These are phyloP conservation scores for Brachypodius melanocephalos DNA, from an alignment of 2,113 vertebrate species.

Conservation along the genomic window DNA sequence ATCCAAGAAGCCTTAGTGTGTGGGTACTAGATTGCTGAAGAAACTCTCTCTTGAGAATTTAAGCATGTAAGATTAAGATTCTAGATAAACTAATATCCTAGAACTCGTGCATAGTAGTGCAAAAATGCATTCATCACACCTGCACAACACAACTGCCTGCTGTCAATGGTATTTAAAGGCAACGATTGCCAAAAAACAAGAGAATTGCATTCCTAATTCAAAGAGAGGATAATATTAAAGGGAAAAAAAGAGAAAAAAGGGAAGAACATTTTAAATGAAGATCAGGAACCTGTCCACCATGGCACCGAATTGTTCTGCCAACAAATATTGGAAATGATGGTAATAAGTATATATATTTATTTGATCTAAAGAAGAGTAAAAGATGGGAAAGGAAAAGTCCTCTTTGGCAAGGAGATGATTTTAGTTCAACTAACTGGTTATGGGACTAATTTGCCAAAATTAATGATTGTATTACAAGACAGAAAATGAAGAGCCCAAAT, in stretches of 20 bases:
- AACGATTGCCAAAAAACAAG: not conserved
- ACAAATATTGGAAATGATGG: not conserved
- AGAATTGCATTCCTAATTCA: not conserved
- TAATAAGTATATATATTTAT: not conserved
- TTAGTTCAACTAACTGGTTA: not conserved
- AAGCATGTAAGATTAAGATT: not conserved
- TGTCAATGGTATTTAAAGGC: not conserved
- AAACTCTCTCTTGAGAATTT: not conserved
- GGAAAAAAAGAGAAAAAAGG: accelerated
- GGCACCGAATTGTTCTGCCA: not conserved
- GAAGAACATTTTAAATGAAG: not conserved
- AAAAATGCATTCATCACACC: not conserved
- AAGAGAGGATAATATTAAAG: not conserved
- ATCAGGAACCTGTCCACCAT: not conserved
- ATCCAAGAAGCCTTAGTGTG: not conserved
- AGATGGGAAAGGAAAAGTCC: not conserved
- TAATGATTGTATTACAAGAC: not conserved
- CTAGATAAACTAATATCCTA: not conserved
- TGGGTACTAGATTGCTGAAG: not conserved
- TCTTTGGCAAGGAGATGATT: not conserved
- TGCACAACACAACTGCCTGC: not conserved
- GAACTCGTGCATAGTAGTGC: not conserved
- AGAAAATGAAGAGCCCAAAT: not conserved
- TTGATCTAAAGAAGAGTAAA: not conserved
- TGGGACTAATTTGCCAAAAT: not conserved